Evolutionary conservation across 1,140 invertebrate species (phyloP).

Genomic region (Brachionus angularis): DNA sequence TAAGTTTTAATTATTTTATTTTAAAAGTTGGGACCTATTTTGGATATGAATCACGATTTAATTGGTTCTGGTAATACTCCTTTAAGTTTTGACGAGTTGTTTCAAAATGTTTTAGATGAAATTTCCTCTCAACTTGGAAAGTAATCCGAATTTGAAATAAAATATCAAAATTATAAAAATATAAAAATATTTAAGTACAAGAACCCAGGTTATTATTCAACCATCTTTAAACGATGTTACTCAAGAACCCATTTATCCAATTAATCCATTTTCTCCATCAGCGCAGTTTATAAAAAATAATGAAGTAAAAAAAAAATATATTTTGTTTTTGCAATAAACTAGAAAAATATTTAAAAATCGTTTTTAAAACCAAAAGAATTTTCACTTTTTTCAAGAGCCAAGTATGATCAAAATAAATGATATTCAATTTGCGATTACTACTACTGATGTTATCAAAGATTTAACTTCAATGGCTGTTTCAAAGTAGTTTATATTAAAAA

Average conservation of each 20-base stretch:
- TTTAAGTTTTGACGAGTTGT: neutral
- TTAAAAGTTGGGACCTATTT: conserved; percentile 32
- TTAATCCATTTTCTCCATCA: neutral
- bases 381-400: conserved; percentile 39
- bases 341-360: neutral
- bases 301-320: neutral
- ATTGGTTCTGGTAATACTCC: conserved; percentile 19
- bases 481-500: neutral
- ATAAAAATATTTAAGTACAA: neutral
- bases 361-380: conserved; percentile 2
- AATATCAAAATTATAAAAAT: neutral
- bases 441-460: conserved; percentile 38
- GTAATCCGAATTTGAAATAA: neutral
- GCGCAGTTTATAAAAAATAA: conserved; percentile 7
- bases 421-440: conserved; percentile 21
- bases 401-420: conserved; percentile 42
- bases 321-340: too few relatives aligned
- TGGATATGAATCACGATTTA: conserved; percentile 34
- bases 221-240: conserved; percentile 22
- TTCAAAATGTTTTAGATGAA: conserved; percentile 2
- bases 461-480: conserved; percentile 32
- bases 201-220: conserved; percentile 34
- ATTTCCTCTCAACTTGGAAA: conserved; percentile 13
- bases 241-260: conserved; percentile 30
- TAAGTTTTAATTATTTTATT: neutral